Percentiles rank a stretch among this genome's conserved stretches.
These are phyloP conservation scores for Trichonephila clavipes DNA, from an alignment of 1,140 invertebrate genomes.

Conservation along the genomic window DNA sequence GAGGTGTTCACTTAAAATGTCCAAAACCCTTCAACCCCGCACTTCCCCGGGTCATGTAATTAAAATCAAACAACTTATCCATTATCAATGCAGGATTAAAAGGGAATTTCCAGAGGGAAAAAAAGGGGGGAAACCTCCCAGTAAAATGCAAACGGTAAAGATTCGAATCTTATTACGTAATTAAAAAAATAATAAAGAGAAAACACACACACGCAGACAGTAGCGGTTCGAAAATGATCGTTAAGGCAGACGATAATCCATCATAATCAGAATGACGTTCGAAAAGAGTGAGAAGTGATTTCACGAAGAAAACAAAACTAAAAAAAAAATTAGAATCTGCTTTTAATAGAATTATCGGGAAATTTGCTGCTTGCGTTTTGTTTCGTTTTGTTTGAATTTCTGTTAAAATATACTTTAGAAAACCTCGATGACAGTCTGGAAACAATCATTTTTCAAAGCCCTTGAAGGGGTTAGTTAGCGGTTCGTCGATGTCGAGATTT, in stretches of 20 bases:
- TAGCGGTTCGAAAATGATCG: background rate
- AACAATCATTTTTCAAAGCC: background rate
- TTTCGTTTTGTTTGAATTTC: background rate
- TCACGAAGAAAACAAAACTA: background rate
- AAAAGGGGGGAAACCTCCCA: background rate
- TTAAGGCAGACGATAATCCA: constrained; percentile 16
- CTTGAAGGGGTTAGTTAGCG: background rate
- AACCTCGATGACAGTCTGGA: background rate
- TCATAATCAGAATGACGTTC: constrained; percentile 18
- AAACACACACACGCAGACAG: background rate
- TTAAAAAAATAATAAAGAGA: background rate
- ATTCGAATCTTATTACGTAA: constrained; percentile 39
- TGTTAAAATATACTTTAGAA: background rate
- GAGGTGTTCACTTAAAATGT: constrained; percentile 31
- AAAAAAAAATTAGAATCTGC: background rate
- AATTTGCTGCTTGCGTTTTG: background rate
- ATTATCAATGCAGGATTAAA: constrained; percentile 20
- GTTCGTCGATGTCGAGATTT: background rate
- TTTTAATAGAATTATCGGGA: constrained; percentile 10
- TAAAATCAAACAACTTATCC: constrained; percentile 49
- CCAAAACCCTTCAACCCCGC: background rate
- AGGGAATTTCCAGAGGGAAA: background rate
- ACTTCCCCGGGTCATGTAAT: background rate
- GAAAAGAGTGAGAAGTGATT: background rate
- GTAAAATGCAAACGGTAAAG: constrained; percentile 20